These are phyloP conservation scores for Drosophila miranda DNA, from an alignment of 1,140 invertebrate species.

Conservation along the genomic window DNA sequence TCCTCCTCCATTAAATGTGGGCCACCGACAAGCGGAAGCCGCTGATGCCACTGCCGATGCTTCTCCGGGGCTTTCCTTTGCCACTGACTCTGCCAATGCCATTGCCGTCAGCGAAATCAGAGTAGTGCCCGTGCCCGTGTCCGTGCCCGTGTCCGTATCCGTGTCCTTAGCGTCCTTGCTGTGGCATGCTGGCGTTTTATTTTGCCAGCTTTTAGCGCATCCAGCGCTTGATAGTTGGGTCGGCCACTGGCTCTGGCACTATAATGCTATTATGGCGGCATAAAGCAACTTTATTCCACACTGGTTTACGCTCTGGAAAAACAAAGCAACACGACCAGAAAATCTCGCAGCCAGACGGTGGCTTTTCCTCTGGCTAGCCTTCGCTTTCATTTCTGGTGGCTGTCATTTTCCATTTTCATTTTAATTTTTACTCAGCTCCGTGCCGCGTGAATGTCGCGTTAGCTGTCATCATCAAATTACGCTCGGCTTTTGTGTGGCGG, in stretches of 20 bases:
- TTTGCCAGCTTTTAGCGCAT: constrained; percentile 34
- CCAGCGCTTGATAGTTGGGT: constrained; percentile 26
- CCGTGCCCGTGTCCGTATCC: neutral
- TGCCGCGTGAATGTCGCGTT: constrained; percentile 31
- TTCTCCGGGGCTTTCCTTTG: constrained; percentile 42
- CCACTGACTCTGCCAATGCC: neutral
- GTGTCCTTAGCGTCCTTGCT: no score
- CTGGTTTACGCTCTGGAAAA: constrained; percentile 19
- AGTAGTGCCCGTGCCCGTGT: no score
- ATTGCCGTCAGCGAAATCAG: no score
- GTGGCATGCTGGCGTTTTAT: constrained; percentile 42
- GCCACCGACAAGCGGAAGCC: constrained; percentile 60
- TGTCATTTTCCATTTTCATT: no score
- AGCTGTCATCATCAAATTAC: constrained; percentile 78
- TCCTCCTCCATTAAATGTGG: constrained; percentile 62
- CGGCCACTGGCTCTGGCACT: constrained; percentile 38
- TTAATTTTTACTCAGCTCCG: no score
- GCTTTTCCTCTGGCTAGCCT: no score
- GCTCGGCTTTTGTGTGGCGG: constrained; percentile 57
- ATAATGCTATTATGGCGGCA: constrained; percentile 73
- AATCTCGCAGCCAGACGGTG: no score
- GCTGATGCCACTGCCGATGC: constrained; percentile 33
- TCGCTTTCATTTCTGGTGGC: no score
- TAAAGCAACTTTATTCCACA: constrained; percentile 67
- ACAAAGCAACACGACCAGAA: constrained; percentile 4